Percentiles rank a stretch among this genome's conserved stretches.
Conservation (phyloP, 2,113 vertebrate genomes). For the Hemiscyllium ocellatum region DNA sequence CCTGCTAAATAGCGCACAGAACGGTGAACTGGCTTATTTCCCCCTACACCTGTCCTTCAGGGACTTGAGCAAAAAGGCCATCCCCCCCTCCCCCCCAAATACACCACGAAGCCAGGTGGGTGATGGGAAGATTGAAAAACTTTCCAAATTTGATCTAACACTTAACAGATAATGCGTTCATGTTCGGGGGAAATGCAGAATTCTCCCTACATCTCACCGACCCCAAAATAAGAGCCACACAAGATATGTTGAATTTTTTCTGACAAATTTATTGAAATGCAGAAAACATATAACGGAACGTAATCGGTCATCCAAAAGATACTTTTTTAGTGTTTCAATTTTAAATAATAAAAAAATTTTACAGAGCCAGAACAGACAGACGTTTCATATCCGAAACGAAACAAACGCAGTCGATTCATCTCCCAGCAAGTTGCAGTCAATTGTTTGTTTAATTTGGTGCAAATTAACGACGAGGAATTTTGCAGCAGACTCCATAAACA, state of each 20-base stretch:
- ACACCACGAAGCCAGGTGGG: not conserved
- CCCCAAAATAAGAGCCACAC: not conserved
- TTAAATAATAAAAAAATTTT: constrained; percentile 22
- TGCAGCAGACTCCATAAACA: not conserved
- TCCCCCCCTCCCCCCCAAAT: not conserved
- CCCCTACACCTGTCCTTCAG: not conserved
- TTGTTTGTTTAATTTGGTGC: not conserved
- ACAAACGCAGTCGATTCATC: not conserved
- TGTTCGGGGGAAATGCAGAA: not conserved
- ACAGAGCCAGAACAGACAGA: not conserved
- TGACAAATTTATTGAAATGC: constrained; percentile 31
- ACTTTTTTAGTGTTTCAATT: constrained; percentile 21
- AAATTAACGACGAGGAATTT: not conserved
- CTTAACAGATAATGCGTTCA: not conserved
- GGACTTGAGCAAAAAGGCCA: not conserved
- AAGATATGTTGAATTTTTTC: not conserved
- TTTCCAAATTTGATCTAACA: not conserved
- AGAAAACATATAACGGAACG: not conserved
- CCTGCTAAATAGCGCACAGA: not conserved
- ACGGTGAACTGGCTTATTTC: not conserved
- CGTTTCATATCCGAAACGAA: not conserved
- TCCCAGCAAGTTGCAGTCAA: not conserved
- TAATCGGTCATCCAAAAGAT: not conserved
- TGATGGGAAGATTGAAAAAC: not conserved
- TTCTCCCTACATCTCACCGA: not conserved